phyloP scores from a whole-genome alignment of 2,113 vertebrate genomes.

The Scortum barcoo region DNA sequence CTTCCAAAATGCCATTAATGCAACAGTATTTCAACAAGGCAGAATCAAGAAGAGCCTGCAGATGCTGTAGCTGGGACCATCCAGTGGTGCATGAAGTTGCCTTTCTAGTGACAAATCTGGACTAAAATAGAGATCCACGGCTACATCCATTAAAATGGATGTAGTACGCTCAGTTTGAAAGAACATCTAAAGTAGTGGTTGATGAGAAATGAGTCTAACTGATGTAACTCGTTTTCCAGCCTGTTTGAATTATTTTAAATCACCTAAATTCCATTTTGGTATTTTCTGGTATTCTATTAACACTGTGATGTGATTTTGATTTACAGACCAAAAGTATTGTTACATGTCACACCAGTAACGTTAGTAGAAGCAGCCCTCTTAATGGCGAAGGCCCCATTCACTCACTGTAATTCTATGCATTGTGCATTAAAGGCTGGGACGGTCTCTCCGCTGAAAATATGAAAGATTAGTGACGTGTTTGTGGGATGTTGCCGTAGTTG shows the following conservation, averaged over 20 bases:
- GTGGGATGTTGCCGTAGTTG: conserved; percentile 61
- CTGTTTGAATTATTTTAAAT: conserved; percentile 6
- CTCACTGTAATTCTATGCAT: conserved; percentile 52
- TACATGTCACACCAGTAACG: conserved; percentile 19
- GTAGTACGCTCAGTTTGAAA: neutral
- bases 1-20: conserved; percentile 66
- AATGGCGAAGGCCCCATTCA: neutral
- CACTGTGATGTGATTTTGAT: conserved; percentile 72
- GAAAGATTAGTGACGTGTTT: conserved; percentile 57
- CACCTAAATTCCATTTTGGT: conserved; percentile 18
- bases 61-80: conserved; percentile 15
- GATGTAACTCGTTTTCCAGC: neutral
- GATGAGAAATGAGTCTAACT: conserved; percentile 9
- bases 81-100: neutral
- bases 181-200: neutral
- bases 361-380: neutral
- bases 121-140: neutral
- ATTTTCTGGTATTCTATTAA: conserved; percentile 21
- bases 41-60: conserved; percentile 8
- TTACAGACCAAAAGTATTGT: conserved; percentile 26
- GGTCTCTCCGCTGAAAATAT: conserved; percentile 54
- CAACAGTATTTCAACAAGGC: conserved; percentile 54
- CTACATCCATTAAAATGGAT: neutral
- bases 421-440: conserved; percentile 35
- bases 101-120: conserved; percentile 4